A percentile compares a stretch with the other conserved stretches of the same genome.
Evolutionary conservation across 2,113 vertebrate species (phyloP).

Genomic region (Xyliphius kryptos): DNA sequence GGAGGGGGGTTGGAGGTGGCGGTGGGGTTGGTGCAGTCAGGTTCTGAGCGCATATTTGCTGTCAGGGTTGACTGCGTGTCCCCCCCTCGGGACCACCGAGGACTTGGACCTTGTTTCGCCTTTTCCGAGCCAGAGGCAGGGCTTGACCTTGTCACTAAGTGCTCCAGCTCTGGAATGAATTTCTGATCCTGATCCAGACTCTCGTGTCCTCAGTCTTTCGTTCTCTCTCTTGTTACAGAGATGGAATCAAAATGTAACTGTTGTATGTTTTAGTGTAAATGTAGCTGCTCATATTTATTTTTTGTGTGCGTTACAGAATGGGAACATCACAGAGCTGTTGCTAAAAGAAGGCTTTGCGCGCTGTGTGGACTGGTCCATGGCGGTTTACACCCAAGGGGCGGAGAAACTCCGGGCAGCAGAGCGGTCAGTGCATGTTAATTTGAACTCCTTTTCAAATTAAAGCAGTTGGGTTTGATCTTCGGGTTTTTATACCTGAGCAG

Average conservation of each 20-base stretch:
- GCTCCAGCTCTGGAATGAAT: not conserved
- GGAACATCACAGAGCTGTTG: slow-evolving; percentile 93
- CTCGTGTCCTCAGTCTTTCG: not conserved
- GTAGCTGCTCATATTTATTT: not conserved
- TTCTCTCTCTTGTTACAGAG: too few species aligned
- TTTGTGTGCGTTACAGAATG: slow-evolving; percentile 68
- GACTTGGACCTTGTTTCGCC: not conserved
- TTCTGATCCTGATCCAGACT: not conserved
- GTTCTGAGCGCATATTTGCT: not conserved
- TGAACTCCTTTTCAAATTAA: not conserved
- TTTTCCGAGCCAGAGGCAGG: not conserved
- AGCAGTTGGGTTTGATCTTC: too few species aligned
- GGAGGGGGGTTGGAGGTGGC: too few species aligned
- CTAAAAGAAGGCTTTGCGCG: slow-evolving; percentile 93
- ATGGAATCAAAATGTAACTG: too few species aligned
- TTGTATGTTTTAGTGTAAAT: not conserved
- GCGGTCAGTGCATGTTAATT: slow-evolving; percentile 58
- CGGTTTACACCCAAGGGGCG: slow-evolving; percentile 86
- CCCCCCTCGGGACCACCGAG: not conserved
- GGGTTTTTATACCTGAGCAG: too few species aligned
- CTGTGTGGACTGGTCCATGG: slow-evolving; percentile 97
- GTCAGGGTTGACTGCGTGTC: not conserved
- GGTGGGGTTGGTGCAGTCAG: not conserved
- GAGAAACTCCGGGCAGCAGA: slow-evolving; percentile 90
- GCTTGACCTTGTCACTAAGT: not conserved